Percentiles rank a stretch among this genome's conserved stretches.
These are phyloP conservation scores for Chymomyza fuscimana DNA, from an alignment of 2,888 invertebrate genomes.

Conservation along the genomic window DNA sequence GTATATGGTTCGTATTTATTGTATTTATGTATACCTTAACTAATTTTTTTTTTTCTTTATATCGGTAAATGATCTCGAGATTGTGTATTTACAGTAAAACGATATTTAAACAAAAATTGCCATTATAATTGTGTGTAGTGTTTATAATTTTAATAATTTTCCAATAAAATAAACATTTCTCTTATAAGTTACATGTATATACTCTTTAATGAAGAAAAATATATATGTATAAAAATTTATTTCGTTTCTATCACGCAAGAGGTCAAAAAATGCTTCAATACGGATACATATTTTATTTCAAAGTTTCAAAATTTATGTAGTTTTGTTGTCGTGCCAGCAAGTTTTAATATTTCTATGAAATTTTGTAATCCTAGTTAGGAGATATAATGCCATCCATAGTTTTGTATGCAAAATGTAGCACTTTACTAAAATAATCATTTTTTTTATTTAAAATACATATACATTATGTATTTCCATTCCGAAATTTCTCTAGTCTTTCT, in stretches of 20 bases:
- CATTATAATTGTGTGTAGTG: conserved; percentile 12
- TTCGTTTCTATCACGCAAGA: conserved; percentile 47
- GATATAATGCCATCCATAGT: not conserved
- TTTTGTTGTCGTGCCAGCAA: not conserved
- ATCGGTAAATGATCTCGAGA: conserved; percentile 6
- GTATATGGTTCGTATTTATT: conserved; percentile 19
- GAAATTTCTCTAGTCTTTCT: conserved; percentile 28
- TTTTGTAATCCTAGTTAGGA: not conserved
- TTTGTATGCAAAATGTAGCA: conserved; percentile 9
- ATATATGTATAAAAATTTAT: not conserved
- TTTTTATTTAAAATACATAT: conserved; percentile 6
- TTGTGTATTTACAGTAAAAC: conserved; percentile 19
- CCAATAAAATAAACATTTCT: conserved; percentile 2
- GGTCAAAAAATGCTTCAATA: conserved; percentile 52
- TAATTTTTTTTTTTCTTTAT: not conserved
- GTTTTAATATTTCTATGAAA: not conserved
- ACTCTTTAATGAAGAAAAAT: conserved; percentile 3
- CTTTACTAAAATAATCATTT: conserved; percentile 24
- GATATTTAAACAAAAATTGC: not conserved
- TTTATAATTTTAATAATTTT: conserved; percentile 36
- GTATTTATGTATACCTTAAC: conserved; percentile 15
- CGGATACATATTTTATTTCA: not conserved
- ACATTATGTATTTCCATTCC: conserved; percentile 16
- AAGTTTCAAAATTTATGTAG: not conserved
- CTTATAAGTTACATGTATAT: conserved; percentile 22